These are phyloP conservation scores for Eristalis pertinax DNA, from an alignment of 2,888 invertebrate species.

Conservation along the genomic window DNA sequence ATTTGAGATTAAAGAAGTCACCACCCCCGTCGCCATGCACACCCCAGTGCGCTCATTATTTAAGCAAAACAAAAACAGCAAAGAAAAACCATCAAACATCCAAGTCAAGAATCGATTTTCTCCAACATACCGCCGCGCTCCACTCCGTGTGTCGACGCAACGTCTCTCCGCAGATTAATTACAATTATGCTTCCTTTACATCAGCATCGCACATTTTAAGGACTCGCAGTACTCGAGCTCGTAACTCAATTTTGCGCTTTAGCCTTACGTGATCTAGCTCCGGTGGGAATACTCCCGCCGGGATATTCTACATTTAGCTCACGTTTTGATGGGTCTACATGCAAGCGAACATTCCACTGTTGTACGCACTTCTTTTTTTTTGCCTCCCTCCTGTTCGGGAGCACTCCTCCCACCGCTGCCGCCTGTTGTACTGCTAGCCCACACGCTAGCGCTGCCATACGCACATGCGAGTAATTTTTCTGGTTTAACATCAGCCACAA, in stretches of 20 bases:
- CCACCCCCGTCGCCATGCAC: background rate
- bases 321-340: slow-evolving; percentile 37
- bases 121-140: background rate
- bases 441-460: background rate
- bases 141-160: background rate
- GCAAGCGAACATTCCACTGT: slow-evolving; percentile 6
- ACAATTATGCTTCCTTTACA: slow-evolving; percentile 50
- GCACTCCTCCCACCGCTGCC: too few relatives aligned
- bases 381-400: too few relatives aligned
- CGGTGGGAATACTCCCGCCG: slow-evolving; percentile 30
- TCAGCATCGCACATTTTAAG: slow-evolving; percentile 27
- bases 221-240: slow-evolving; percentile 28
- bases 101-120: slow-evolving; percentile 43
- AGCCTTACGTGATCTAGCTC: slow-evolving; percentile 49
- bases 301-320: slow-evolving; percentile 36
- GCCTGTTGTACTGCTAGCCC: background rate
- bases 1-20: slow-evolving; percentile 10
- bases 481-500: slow-evolving; percentile 34
- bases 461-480: slow-evolving; percentile 51
- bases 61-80: background rate
- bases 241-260: slow-evolving; percentile 60
- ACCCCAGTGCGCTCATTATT: background rate
- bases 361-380: slow-evolving; percentile 24
- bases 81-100: slow-evolving; percentile 17
- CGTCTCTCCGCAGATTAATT: slow-evolving; percentile 56